Conservation (phyloP, 2,797 vertebrate genomes). For the Parotocinclus haroldoi region DNA sequence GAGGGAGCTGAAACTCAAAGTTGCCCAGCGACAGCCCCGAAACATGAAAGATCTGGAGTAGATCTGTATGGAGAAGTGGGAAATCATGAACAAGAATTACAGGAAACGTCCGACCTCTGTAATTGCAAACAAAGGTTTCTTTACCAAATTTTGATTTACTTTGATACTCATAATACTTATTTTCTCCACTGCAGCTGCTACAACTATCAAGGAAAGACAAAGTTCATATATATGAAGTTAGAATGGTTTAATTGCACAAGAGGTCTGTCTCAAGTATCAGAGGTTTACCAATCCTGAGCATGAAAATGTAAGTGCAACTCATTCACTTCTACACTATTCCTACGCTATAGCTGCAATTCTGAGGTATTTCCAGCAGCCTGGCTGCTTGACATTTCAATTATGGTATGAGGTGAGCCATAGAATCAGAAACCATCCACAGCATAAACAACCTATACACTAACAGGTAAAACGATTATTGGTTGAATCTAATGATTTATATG, state of each 20-base stretch:
- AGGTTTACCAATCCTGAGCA: constrained; percentile 41
- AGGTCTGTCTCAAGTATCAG: constrained; percentile 52
- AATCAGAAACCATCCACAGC: constrained; percentile 13
- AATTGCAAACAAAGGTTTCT: too few species aligned
- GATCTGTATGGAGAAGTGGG: too few species aligned
- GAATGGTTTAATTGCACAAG: constrained; percentile 49
- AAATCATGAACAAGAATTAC: too few species aligned
- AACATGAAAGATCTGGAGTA: too few species aligned
- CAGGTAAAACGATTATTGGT: background rate
- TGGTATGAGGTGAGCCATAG: constrained; percentile 11
- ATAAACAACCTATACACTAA: constrained; percentile 9
- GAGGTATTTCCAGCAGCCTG: constrained; percentile 27
- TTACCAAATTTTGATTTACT: too few species aligned
- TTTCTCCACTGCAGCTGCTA: too few species aligned
- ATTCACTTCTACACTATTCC: constrained; percentile 16
- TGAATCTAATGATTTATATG: too few species aligned
- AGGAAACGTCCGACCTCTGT: too few species aligned
- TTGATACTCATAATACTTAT: too few species aligned
- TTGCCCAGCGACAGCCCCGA: too few species aligned
- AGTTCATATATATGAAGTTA: constrained; percentile 14
- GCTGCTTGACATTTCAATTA: constrained; percentile 20
- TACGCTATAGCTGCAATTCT: constrained; percentile 32
- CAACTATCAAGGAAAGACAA: too few species aligned
- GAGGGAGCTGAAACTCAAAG: too few species aligned
- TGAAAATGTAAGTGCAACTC: constrained; percentile 41